Evolutionary conservation across 2,113 vertebrate species (phyloP), one percentile per base, ranked within the genome.

Genomic region (Mustela nigripes): DNA sequence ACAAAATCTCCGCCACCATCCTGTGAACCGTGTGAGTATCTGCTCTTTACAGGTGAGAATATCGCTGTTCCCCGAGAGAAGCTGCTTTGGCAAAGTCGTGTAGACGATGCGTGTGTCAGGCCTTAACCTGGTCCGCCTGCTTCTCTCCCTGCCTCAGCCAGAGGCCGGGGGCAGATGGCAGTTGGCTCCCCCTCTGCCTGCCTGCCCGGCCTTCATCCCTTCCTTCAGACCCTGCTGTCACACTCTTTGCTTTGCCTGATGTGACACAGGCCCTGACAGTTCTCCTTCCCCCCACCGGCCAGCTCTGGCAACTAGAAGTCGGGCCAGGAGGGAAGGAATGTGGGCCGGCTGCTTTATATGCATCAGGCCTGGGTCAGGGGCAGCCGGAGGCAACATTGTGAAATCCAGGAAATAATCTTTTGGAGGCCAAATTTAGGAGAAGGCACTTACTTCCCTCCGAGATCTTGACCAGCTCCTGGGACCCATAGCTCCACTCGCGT

Each of bases 401-500:
- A 95, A 81, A 83, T 50, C 5, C 58, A 8, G 26, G 5, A 33
- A 28, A 28, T 60, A 8, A 31, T 42, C 56, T 69, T 45, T 28
- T 7, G 36, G 69, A 79, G 76, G 78, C 42, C 19, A 62, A 31
- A 14, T 73, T 14, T 39, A 22, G 26, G 16, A 2, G 9, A 21
- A 39, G 67, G 69, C 62, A 8, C 6, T 31, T 79, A 11, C 3
- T 33, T 89, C 12, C n/a, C 4, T 28, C 69, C 16, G 1, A n/a
- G 82, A 24, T 14, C 10, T 12, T 0, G n/a, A 19, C 24, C 28
- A 50, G 8, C 22, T 31, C 39, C 91, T 76, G 50, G 73, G 45
- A 39, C 36, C 24, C 14, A 10, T 0, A 0, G 42, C 5, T 1
- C 33, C 28, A 4, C 31, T 16, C 3, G 16, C 19, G 33, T 16